These are phyloP conservation scores for Ochlodes sylvanus DNA, from an alignment of 2,888 invertebrate genomes.

Conservation along the genomic window DNA sequence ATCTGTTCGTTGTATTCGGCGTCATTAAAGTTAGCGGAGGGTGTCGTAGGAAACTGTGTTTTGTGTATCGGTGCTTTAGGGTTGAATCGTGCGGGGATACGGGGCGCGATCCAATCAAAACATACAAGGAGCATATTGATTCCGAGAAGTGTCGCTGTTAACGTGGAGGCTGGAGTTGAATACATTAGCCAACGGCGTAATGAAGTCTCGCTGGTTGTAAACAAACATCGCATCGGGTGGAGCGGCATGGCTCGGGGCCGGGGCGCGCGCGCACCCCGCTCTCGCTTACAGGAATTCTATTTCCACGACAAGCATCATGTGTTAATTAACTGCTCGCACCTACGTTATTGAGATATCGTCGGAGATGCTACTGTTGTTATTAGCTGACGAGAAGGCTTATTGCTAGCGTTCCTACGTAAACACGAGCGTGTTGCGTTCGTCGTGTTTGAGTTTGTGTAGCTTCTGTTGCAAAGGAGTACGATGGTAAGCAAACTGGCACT, in stretches of 20 bases:
- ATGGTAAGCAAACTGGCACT: slow-evolving; percentile 7
- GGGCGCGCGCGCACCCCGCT: slow-evolving; percentile 74
- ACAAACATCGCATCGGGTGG: slow-evolving; percentile 72
- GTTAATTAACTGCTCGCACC: slow-evolving; percentile 84
- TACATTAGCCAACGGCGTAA: slow-evolving; percentile 85
- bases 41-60: slow-evolving; percentile 63
- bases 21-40: slow-evolving; percentile 73
- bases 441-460: slow-evolving; percentile 36
- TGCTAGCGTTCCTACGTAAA: slow-evolving; percentile 63
- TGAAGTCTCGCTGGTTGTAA: slow-evolving; percentile 85
- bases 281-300: slow-evolving; percentile 82
- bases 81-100: slow-evolving; percentile 59
- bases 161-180: slow-evolving; percentile 85
- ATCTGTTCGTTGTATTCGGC: slow-evolving; percentile 83
- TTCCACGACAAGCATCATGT: slow-evolving; percentile 83
- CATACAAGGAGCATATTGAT: slow-evolving; percentile 85
- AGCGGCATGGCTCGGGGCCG: slow-evolving; percentile 46
- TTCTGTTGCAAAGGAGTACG: slow-evolving; percentile 17
- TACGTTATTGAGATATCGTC: slow-evolving; percentile 83
- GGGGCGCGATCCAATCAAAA: slow-evolving; percentile 80
- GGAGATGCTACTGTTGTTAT: slow-evolving; percentile 81
- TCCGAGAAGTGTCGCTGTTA: slow-evolving; percentile 86
- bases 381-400: slow-evolving; percentile 78
- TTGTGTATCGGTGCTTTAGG: slow-evolving; percentile 62
- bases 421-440: slow-evolving; percentile 34